phyloP scores from a whole-genome alignment of 37 sponge, comb jelly and placozoan species.

The Spongilla lacustris region DNA sequence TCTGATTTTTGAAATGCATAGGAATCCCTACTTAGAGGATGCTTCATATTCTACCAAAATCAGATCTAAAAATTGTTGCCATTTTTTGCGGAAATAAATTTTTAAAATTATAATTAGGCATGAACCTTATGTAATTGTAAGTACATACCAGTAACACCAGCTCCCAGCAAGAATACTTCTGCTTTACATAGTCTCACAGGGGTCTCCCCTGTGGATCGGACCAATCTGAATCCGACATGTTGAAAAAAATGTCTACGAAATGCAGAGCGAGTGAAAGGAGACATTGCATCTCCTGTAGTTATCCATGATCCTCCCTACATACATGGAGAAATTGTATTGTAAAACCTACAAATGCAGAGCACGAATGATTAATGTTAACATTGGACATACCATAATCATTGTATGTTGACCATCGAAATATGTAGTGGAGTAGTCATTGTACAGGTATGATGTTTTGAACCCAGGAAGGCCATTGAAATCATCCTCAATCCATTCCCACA shows the following conservation, averaged over 20 bases:
- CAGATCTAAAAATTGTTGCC: no score
- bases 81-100: no score
- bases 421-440: slow-evolving; percentile 83
- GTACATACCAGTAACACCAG: slow-evolving; percentile 63
- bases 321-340: neutral
- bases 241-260: slow-evolving; percentile 88
- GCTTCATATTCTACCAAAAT: no score
- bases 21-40: no score
- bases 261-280: slow-evolving; percentile 55
- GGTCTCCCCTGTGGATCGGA: slow-evolving; percentile 37
- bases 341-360: no score
- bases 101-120: no score
- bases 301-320: slow-evolving; percentile 85
- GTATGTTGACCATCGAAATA: slow-evolving; percentile 77
- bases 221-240: slow-evolving; percentile 81
- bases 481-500: slow-evolving; percentile 90
- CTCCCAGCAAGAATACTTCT: slow-evolving; percentile 55
- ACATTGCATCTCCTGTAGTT: slow-evolving; percentile 59
- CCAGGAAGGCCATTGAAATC: slow-evolving; percentile 85
- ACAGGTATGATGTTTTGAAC: slow-evolving; percentile 67
- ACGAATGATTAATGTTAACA: no score
- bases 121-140: no score
- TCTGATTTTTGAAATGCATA: no score
- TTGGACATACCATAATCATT: slow-evolving; percentile 78
- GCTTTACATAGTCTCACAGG: slow-evolving; percentile 70